Conservation (phyloP, 2,113 vertebrate genomes). For the Ceyx cyanopectus region DNA sequence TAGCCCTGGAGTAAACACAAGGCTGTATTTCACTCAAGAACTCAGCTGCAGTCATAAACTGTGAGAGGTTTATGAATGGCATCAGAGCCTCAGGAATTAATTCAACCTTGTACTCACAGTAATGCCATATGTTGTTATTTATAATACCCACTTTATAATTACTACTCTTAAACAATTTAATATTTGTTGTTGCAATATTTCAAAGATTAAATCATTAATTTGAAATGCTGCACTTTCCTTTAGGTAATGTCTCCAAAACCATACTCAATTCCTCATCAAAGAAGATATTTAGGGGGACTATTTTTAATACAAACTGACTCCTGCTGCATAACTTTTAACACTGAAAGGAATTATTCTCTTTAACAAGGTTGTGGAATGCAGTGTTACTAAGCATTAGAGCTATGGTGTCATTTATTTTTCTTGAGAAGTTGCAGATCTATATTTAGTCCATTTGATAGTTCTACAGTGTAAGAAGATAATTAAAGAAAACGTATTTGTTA, state of each 20-base stretch:
- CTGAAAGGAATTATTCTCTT: neutral
- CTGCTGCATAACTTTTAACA: neutral
- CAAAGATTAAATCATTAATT: constrained; percentile 43
- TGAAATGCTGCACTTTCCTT: neutral
- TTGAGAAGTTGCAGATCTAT: neutral
- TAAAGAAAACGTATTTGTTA: neutral
- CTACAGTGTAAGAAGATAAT: neutral
- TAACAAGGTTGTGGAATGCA: neutral
- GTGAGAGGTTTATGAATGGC: constrained; percentile 61
- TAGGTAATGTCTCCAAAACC: neutral
- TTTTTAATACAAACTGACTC: neutral
- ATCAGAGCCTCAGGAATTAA: constrained; percentile 49
- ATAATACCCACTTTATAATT: constrained; percentile 55
- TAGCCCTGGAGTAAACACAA: constrained; percentile 55
- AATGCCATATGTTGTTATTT: constrained; percentile 66
- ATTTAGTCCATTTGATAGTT: neutral
- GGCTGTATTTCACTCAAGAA: constrained; percentile 64
- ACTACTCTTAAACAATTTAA: constrained; percentile 43
- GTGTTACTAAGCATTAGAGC: neutral
- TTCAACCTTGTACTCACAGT: constrained; percentile 11
- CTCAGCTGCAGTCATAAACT: constrained; percentile 65
- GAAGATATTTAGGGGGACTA: neutral
- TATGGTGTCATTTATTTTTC: neutral
- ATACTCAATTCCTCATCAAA: neutral
- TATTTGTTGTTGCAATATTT: constrained; percentile 46